Evolutionary conservation across 2,113 vertebrate genomes (phyloP).

Genomic region (Orycteropus afer): DNA sequence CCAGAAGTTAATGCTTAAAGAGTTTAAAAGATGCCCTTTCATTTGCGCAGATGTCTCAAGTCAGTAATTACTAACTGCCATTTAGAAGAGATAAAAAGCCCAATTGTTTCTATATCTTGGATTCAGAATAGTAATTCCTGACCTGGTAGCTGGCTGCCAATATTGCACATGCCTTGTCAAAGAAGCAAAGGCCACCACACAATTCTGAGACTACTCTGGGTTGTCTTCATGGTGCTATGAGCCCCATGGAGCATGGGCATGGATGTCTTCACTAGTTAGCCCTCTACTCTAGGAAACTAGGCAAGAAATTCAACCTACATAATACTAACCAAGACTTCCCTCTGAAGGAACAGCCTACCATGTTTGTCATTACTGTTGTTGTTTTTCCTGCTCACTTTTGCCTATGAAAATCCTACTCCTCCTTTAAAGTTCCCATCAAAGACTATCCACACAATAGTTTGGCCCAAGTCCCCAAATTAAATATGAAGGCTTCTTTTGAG

Average conservation of each 20-base stretch:
- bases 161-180: not conserved
- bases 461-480: conserved; percentile 16
- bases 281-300: not conserved
- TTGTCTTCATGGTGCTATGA: not conserved
- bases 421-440: not conserved
- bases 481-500: not conserved
- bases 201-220: not conserved
- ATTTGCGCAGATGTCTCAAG: not conserved
- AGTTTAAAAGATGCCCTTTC: not conserved
- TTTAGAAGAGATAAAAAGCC: not conserved
- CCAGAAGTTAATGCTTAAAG: not conserved
- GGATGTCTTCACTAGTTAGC: not conserved
- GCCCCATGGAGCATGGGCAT: not conserved
- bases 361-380: not conserved
- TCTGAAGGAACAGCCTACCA: not conserved
- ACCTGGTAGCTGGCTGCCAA: not conserved
- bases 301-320: not conserved
- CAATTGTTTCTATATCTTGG: not conserved
- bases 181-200: not conserved
- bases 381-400: not conserved
- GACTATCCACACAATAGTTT: not conserved
- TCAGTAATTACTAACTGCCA: not conserved
- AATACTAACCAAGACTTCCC: not conserved
- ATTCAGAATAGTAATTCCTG: not conserved
- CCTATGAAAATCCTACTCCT: not conserved